Evolutionary conservation across 2,888 invertebrate genomes (phyloP), one percentile per base, ranked within the genome.

Genomic region (Lepidocyrtinus sp.): DNA sequence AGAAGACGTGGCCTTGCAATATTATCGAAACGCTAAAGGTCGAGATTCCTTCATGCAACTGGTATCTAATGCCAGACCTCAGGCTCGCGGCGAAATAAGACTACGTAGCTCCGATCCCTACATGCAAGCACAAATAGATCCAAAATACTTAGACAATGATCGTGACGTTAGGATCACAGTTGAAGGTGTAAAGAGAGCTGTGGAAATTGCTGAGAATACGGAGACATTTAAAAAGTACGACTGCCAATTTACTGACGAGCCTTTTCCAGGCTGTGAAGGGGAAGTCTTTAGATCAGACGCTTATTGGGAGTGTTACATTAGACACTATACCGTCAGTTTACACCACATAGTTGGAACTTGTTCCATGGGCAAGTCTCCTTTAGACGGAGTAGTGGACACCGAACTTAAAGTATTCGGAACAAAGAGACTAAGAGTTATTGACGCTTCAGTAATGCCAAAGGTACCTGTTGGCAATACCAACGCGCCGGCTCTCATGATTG

Each of bases 131-230:
- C 9, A 78, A 1, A 85, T 85, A n/a, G 81, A 85, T 63, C 85
- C 85, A 1, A 78, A 74, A 12, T 85, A 85, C 69, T 82, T 80
- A 1, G 80, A 82, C 2, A 67, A 79, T 7, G 73, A 78, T 25
- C 65, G 69, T 24, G 82, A 84, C 22, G 65, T 84, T 1, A 46
- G 36, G 25, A 70, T 81, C 1, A 81, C 76, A 19, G 75, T 84
- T 1, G 83, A 84, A 15, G 83, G 83, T 3, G 62, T 83, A 25
- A 75, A 76, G 50, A 82, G 72, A 36, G 72, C 79, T 1, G 62
- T 83, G 45, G 19, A 71, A 12, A 9, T 83, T 17, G 81, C 76
- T 7, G 83, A 83, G 59, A 69, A 68, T 2, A 71, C 83, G 5
- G 62, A 68, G 22, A 73, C 45, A 36, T 82, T 83, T 59, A 63